Base-by-base conservation (phyloP, 1,140 invertebrate species). In the Leptopilina clavipes region DNA sequence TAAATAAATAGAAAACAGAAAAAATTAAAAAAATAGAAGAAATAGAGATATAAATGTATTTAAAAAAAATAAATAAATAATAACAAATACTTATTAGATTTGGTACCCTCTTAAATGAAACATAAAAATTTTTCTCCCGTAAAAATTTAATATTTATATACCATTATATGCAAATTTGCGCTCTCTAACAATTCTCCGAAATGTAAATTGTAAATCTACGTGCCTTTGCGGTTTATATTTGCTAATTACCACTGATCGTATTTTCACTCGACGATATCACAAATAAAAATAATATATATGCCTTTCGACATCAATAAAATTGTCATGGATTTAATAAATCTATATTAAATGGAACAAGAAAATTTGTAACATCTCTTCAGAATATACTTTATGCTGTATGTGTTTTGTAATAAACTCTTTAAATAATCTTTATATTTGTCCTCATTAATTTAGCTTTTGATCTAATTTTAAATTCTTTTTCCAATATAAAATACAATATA, bases 191-290 rank as follows among this genome's bases (percentile, higher is more conserved):
- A 31, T 65, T 65, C 25, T 65, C 25, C 56, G 14, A 65, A 52
- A 37, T 65, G 59, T 14, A 65, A 65, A 65, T 65, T 65, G 59
- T 65, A 65, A 65, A 65, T 65, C 59, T 65, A 65, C 59, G 59
- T 65, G 59, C 59, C 59, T 65, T 65, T 22, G 25, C 59, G 22
- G 59, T 65, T 52, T 65, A 22, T 65, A 22, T 22, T 40, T 40
- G 37, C 37, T 40, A 40, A 40, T 40, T 59, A 59, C 18, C 56
- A 59, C 56, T 65, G 59, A 65, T 37, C 59, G 59, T 31, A 65
- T 31, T 65, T 65, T 31, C 59, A 65, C 59, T 65, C 59, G 8
- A 31, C 14, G 56, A 59, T 59, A 59, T 59, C 56, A 59, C 10
- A 59, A 19, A 11, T 25, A 14, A 17, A 22, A 11, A 44, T 44